phyloP scores from a whole-genome alignment of 2,888 invertebrate genomes.

The Perizoma flavofasciatum region DNA sequence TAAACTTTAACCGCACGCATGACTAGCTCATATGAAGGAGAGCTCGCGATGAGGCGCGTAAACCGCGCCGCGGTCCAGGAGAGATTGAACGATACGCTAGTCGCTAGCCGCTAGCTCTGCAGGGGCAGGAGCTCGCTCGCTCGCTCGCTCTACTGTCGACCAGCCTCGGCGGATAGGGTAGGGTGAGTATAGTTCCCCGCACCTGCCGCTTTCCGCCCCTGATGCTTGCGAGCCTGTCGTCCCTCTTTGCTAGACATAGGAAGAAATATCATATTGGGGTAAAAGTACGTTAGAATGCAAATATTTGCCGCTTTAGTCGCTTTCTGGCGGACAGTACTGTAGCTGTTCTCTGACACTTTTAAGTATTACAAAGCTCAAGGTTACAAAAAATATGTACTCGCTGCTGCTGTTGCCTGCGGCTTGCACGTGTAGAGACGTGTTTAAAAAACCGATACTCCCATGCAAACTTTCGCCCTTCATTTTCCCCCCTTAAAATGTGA shows the following conservation, averaged over 20 bases:
- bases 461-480: too few species aligned
- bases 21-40: constrained; percentile 47
- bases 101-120: constrained; percentile 26
- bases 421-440: too few species aligned
- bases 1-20: constrained; percentile 69
- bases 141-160: neutral
- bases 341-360: constrained; percentile 12
- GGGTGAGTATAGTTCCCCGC: constrained; percentile 22
- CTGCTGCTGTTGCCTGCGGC: too few species aligned
- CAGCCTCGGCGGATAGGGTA: constrained; percentile 44
- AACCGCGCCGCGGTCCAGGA: constrained; percentile 42
- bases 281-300: constrained; percentile 12
- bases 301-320: constrained; percentile 28
- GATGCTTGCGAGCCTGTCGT: constrained; percentile 21
- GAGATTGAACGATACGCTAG: constrained; percentile 48
- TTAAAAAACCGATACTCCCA: too few species aligned
- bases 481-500: too few species aligned
- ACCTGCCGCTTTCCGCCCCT: constrained; percentile 26
- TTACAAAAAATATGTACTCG: too few species aligned
- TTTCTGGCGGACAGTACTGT: constrained; percentile 27
- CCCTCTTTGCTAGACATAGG: constrained; percentile 30
- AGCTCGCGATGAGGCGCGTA: constrained; percentile 37
- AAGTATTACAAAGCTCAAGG: too few species aligned
- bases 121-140: constrained; percentile 3
- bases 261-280: constrained; percentile 17